Evolutionary conservation across 2,113 vertebrate species (phyloP).

Genomic region (Fukomys damarensis): DNA sequence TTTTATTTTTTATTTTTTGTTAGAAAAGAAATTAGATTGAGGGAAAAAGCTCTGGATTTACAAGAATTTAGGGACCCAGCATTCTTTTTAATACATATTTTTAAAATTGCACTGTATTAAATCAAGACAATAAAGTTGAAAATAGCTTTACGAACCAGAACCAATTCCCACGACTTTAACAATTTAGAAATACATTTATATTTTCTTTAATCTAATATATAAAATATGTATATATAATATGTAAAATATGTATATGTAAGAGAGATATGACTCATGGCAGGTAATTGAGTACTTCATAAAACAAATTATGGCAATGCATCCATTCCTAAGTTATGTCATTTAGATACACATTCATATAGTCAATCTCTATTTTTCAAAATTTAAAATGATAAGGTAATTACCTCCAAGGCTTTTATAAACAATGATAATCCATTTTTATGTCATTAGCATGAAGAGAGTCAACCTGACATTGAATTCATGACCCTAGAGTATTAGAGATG

Average conservation of each 20-base stretch:
- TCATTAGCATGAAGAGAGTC: neutral
- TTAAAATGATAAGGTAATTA: neutral
- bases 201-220: neutral
- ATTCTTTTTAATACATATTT: neutral
- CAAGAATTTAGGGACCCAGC: neutral
- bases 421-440: neutral
- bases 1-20: neutral
- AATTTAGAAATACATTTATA: neutral
- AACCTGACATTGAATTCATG: neutral
- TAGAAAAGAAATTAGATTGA: neutral
- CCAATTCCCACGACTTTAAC: neutral
- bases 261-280: neutral
- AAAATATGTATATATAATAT: neutral
- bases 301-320: neutral
- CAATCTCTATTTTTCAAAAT: neutral
- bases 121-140: neutral
- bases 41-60: neutral
- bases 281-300: neutral
- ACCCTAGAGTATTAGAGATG: neutral
- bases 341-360: neutral
- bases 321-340: neutral
- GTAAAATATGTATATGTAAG: neutral
- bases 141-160: neutral
- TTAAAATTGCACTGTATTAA: neutral
- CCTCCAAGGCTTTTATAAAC: neutral